Evolutionary conservation across 2,113 vertebrate genomes (phyloP).

Genomic region (Hyla sarda): DNA sequence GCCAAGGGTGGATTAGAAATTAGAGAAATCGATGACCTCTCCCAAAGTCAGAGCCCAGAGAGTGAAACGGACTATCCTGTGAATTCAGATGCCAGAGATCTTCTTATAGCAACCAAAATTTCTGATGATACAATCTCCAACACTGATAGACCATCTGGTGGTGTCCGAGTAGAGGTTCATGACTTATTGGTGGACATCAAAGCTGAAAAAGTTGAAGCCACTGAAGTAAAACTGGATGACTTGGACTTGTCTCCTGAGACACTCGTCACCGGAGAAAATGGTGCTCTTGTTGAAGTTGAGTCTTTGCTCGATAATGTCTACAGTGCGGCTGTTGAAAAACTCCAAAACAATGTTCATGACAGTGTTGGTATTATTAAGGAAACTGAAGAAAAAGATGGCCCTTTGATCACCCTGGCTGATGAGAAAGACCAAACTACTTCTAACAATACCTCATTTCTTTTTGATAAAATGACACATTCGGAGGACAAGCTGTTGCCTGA

Average conservation of each 20-base stretch:
- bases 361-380: conserved; percentile 84
- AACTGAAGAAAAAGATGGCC: conserved; percentile 89
- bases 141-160: conserved; percentile 72
- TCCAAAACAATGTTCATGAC: conserved; percentile 84
- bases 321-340: conserved; percentile 95
- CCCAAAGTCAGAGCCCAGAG: conserved; percentile 95
- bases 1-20: conserved; percentile 94
- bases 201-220: conserved; percentile 98
- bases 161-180: conserved; percentile 94
- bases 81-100: conserved; percentile 82
- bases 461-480: conserved; percentile 79
- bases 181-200: conserved; percentile 95
- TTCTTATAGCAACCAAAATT: conserved; percentile 88
- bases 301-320: conserved; percentile 94
- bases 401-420: conserved; percentile 94
- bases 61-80: conserved; percentile 94
- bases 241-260: conserved; percentile 96
- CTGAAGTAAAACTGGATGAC: conserved; percentile 97
- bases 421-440: conserved; percentile 93
- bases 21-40: conserved; percentile 90
- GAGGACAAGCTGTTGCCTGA: conserved; percentile 86
- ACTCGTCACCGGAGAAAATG: conserved; percentile 82
- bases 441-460: conserved; percentile 83
- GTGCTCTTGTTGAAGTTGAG: conserved; percentile 88
- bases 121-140: conserved; percentile 79